Evolutionary conservation across 2,797 vertebrate genomes (phyloP), one percentile per base, ranked within the genome.

Genomic region (Moxostoma hubbsi): DNA sequence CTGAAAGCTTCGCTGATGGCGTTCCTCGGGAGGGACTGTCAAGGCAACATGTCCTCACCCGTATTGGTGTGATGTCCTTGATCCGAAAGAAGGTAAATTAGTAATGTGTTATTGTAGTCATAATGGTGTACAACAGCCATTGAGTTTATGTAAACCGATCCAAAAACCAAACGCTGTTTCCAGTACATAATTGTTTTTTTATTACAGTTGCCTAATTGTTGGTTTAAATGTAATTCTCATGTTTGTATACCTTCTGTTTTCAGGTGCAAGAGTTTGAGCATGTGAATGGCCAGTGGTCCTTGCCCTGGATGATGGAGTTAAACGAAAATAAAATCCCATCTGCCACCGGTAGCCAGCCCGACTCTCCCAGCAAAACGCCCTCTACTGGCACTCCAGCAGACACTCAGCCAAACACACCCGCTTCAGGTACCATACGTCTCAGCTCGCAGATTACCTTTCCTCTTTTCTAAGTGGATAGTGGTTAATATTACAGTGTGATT

Each of bases 181-280:
- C 15, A 58, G 10, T 0, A 6, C 16, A 9, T 9, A 24, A 11
- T 10, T 6, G 0, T 7, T 49, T 24, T 51, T 5, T 3, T 1
- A 4, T n/a, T n/a, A n/a, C n/a, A 9, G 11, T 62, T 55, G 45
- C 13, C 8, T 73, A 4, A 53, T 8, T n/a, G 13, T 75, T 1
- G 1, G 5, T 18, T 59, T 74, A 7, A 9, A 7, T 12, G n/a
- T 8, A 45, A 11, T 10, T n/a, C 36, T 12, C 11, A 36, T 54
- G 16, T 24, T 63, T 49, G n/a, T 2, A 55, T 46, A 10, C 13
- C 7, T 10, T 36, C 2, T 45, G 8, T 36, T 58, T 71, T 0
- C 82, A 99, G 98, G 98, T 99, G n/a, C 98, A 99, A 88, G 98
- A 99, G 86, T 99, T 99, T 74, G 98, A 98, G 85, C 97, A 98